Base-by-base conservation (phyloP, 2,888 invertebrate species). In the Oxyteleia sp. region DNA sequence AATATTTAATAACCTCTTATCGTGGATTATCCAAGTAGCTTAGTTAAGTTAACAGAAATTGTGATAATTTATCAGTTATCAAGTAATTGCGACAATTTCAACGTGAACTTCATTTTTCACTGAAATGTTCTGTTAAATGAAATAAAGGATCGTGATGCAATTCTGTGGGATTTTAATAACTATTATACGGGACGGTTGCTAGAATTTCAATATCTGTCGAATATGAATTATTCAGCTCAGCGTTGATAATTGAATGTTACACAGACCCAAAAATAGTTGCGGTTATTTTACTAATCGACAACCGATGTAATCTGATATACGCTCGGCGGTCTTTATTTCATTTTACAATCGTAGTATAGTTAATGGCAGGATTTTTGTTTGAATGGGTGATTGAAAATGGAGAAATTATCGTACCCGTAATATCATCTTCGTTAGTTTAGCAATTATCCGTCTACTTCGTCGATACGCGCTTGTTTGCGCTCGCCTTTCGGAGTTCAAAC, bases 401-500 rank as follows among this genome's bases (percentile, higher is more conserved):
- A 59, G 49, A 76, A 57, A 80, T 76, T 72, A 76, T 66, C 61
- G 32, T 64, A 45, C 53, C 59, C 41, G 71, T 74, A 80, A 84
- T 53, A 71, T 32, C 66, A 66, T 72, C 84, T 84, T 68, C 75
- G 75, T 80, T 80, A 76, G 75, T 80, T 84, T 66, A 75, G 80
- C 84, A 84, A 80, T 84, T 84, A 84, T 71, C 78, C 61, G 43
- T 78, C 57, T 68, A 74, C 78, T 72, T 74, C 32, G 45, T 59
- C 69, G 69, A 76, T 80, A 76, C 72, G 84, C 71, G 66, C 63
- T 84, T 84, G 75, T 84, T 84, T 84, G 76, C 72, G 72, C 61
- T 80, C 51, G 72, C 72, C 80, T 72, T 76, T 47, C 63, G 32
- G 72, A 84, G 76, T 84, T 81, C 76, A 84, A 80, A 81, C 81